These are phyloP conservation scores for Tachysurus fulvidraco DNA, from an alignment of 2,113 vertebrate species.

Conservation along the genomic window DNA sequence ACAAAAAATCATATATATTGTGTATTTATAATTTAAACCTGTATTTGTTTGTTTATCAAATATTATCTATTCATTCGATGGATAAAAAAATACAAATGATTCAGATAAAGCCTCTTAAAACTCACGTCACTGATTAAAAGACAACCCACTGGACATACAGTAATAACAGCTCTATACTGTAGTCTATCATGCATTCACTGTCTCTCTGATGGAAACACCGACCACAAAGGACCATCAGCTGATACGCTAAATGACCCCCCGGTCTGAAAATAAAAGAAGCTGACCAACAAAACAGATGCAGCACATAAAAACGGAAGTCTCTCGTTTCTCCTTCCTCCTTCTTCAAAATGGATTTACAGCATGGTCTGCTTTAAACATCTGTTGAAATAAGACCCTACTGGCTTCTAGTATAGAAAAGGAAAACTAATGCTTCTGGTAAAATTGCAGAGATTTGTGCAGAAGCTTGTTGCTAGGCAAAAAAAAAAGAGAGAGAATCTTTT, in stretches of 20 bases:
- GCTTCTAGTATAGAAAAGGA: slow-evolving; percentile 48
- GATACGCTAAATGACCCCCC: slow-evolving; percentile 37
- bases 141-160: slow-evolving; percentile 18
- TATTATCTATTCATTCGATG: neutral
- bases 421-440: slow-evolving; percentile 62
- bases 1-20: neutral
- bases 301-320: slow-evolving; percentile 57
- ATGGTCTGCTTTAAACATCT: slow-evolving; percentile 73
- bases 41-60: neutral
- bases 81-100: neutral
- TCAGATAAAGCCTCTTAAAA: neutral
- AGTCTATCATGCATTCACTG: slow-evolving; percentile 45
- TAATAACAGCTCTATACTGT: slow-evolving; percentile 12
- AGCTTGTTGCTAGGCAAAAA: slow-evolving; percentile 64
- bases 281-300: slow-evolving; percentile 69
- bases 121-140: neutral
- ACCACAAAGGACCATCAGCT: slow-evolving; percentile 70
- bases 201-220: slow-evolving; percentile 63
- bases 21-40: neutral
- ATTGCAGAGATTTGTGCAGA: slow-evolving; percentile 57
- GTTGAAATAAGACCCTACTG: slow-evolving; percentile 61
- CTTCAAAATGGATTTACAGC: slow-evolving; percentile 63
- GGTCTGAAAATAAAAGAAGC: slow-evolving; percentile 50
- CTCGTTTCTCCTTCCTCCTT: slow-evolving; percentile 30
- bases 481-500: slow-evolving; percentile 14